Evolutionary conservation across 2,113 vertebrate species (phyloP), one percentile per base, ranked within the genome.

Genomic region (Macrotus californicus): DNA sequence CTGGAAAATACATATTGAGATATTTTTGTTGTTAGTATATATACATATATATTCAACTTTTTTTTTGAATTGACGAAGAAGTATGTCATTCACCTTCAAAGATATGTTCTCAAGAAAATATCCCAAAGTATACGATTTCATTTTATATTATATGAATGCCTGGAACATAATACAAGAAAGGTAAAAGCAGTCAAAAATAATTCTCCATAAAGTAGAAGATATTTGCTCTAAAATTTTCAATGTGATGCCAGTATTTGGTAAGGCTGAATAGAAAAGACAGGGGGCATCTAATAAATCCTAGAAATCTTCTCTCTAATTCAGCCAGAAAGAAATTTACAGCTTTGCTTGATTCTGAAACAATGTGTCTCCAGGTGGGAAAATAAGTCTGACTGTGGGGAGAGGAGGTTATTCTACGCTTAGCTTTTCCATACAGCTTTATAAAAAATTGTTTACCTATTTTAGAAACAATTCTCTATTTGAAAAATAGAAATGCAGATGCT

Each of bases 61-160:
- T 82, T 94, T 82, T 95, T 90, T 76, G 1, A 73, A 34, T 29
- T 80, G 59, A 76, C 31, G 87, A 89, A 91, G 36, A 93, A 82
- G n/a, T 81, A 56, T 34, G 41, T 69, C 46, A 64, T 82, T 93
- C 10, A 66, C 9, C 50, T 89, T 93, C 24, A 83, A 91, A 87
- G 66, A 84, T 91, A 72, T 46, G 22, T 87, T 91, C 54, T 92
- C 15, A 73, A 88, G 69, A 91, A 92, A 94, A 59, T 61, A 93
- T 75, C 46, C 41, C n/a, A 80, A 86, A 5, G 6, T 59, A 72
- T 34, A 12, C 13, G 54, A 73, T 64, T 82, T 91, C 79, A 83
- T 39, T 76, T 73, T 93, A 52, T 46, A 70, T 84, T 50, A 59
- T 54, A 85, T 73, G 72, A 81, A 92, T 61, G 26, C 5, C 56